These are phyloP conservation scores for Bombylius major DNA, from an alignment of 2,888 invertebrate genomes.

Conservation along the genomic window DNA sequence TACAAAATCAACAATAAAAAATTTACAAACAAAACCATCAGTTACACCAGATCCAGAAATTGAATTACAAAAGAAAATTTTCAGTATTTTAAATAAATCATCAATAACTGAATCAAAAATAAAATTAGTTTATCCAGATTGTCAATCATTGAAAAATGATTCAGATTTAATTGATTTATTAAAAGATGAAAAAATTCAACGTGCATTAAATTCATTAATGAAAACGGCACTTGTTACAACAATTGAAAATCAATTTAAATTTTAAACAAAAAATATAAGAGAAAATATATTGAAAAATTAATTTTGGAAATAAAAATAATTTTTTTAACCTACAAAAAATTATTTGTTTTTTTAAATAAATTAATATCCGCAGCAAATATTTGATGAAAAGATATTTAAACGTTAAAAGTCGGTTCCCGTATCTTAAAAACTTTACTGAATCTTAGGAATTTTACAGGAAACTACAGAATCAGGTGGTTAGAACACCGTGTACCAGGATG, in stretches of 20 bases:
- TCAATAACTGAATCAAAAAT: slow-evolving; percentile 27
- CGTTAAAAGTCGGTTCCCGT: too few relatives aligned
- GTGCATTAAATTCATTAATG: slow-evolving; percentile 59
- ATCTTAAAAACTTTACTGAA: too few relatives aligned
- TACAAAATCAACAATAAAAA: slow-evolving; percentile 24
- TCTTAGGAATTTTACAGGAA: too few relatives aligned
- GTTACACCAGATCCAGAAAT: slow-evolving; percentile 33
- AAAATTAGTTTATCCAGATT: slow-evolving; percentile 25
- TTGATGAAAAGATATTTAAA: too few relatives aligned
- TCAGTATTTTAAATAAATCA: slow-evolving; percentile 34
- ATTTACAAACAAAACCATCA: slow-evolving; percentile 15
- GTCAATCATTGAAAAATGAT: slow-evolving; percentile 26
- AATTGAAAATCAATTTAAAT: slow-evolving; percentile 23
- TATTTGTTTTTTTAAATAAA: too few relatives aligned
- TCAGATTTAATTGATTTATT: slow-evolving; percentile 46
- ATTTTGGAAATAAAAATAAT: too few relatives aligned
- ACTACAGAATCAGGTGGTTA: too few relatives aligned
- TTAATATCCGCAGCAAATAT: too few relatives aligned
- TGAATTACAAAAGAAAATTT: slow-evolving; percentile 35
- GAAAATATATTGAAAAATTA: too few relatives aligned
- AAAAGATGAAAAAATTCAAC: slow-evolving; percentile 65
- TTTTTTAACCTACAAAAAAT: too few relatives aligned
- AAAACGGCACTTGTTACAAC: slow-evolving; percentile 31
- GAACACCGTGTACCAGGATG: too few relatives aligned
- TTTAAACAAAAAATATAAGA: slow-evolving; percentile 11